These are phyloP conservation scores for Stichopus horrens DNA, from an alignment of 53 echinoderm and acorn worm genomes.

Conservation along the genomic window DNA sequence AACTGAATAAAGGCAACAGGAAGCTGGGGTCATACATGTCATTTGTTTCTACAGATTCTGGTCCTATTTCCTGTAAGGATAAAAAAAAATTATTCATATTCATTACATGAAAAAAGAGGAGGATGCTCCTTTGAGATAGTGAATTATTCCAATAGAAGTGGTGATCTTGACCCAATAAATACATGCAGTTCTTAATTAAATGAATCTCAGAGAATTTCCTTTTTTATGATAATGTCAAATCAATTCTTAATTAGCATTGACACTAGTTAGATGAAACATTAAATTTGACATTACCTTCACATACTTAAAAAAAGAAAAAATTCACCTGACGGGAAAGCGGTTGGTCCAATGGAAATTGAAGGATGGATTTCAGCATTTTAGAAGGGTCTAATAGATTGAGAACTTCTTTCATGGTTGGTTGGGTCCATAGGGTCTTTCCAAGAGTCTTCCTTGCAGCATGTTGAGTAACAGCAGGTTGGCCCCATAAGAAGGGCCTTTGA, in stretches of 20 bases:
- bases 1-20: slow-evolving; percentile 80
- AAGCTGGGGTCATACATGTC: slow-evolving; percentile 83
- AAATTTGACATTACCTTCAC: too few species aligned
- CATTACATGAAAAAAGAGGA: not conserved
- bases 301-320: not conserved
- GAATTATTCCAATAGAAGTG: too few species aligned
- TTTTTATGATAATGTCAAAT: too few species aligned
- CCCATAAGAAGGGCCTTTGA: slow-evolving; percentile 84
- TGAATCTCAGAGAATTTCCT: too few species aligned
- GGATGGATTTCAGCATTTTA: slow-evolving; percentile 56
- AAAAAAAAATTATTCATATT: not conserved
- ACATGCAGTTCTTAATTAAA: not conserved
- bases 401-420: slow-evolving; percentile 86
- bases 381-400: slow-evolving; percentile 72
- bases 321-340: slow-evolving; percentile 45
- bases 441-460: slow-evolving; percentile 73
- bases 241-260: too few species aligned
- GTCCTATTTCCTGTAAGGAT: not conserved
- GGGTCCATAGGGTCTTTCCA: slow-evolving; percentile 79
- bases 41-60: not conserved
- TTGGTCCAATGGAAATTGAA: slow-evolving; percentile 77
- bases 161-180: not conserved
- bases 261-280: too few species aligned
- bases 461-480: slow-evolving; percentile 71
- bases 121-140: not conserved